These are phyloP conservation scores for Bovichtus diacanthus DNA, from an alignment of 2,797 vertebrate genomes.

Conservation along the genomic window DNA sequence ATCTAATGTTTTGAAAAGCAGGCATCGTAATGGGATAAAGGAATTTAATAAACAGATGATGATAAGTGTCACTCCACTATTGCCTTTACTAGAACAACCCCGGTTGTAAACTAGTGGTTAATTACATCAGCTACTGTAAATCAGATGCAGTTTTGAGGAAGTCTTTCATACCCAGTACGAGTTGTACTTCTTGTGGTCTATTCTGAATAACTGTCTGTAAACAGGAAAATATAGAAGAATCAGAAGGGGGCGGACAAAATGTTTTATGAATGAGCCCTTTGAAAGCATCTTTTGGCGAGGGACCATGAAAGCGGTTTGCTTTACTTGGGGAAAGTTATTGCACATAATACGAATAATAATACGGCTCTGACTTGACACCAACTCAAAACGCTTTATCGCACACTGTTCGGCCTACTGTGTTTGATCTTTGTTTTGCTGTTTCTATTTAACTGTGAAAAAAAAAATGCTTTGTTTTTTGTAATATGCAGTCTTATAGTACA, in stretches of 20 bases:
- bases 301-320: conserved; percentile 61
- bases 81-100: conserved; percentile 51
- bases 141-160: conserved; percentile 10
- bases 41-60: background rate
- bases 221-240: conserved; percentile 10
- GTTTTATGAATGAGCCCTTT: conserved; percentile 70
- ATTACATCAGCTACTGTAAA: conserved; percentile 41
- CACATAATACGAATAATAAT: background rate
- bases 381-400: conserved; percentile 43
- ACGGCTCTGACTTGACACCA: conserved; percentile 15
- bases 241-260: background rate
- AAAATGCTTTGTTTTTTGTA: conserved; percentile 74
- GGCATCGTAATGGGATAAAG: conserved; percentile 4
- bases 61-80: conserved; percentile 36
- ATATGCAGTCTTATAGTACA: conserved; percentile 76
- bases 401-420: conserved; percentile 58
- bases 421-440: conserved; percentile 70
- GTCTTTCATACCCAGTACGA: conserved; percentile 13
- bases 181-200: background rate
- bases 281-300: conserved; percentile 46
- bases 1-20: conserved; percentile 16
- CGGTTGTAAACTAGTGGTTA: conserved; percentile 6
- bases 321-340: conserved; percentile 20
- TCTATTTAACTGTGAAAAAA: conserved; percentile 83
- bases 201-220: conserved; percentile 18